A percentile compares a stretch with the other conserved stretches of the same genome.
phyloP scores from a whole-genome alignment of 2,888 invertebrate species.

The Agrochola lota region DNA sequence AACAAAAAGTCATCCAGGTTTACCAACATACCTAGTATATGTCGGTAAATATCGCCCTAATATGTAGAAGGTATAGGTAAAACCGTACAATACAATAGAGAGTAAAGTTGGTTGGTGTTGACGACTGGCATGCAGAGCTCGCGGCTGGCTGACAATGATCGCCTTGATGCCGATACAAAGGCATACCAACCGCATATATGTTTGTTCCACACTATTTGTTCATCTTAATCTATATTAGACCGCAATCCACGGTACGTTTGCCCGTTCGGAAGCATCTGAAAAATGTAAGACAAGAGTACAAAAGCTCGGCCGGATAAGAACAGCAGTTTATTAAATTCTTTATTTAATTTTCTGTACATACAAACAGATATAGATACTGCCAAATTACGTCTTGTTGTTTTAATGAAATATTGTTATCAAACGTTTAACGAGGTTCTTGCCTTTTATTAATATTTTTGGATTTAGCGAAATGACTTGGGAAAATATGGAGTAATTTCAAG shows the following conservation, averaged over 20 bases:
- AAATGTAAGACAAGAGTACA: conserved; percentile 43
- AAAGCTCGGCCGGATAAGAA: conserved; percentile 28
- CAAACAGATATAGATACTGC: conserved; percentile 11
- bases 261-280: conserved; percentile 38
- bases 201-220: conserved; percentile 68
- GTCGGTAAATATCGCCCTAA: neutral
- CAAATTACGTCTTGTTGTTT: conserved; percentile 21
- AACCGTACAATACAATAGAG: conserved; percentile 17
- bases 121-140: conserved; percentile 65
- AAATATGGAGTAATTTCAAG: neutral
- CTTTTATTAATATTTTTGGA: neutral
- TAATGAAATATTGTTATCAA: conserved; percentile 33
- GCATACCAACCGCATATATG: conserved; percentile 67
- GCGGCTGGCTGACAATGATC: conserved; percentile 63
- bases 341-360: conserved; percentile 29
- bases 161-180: conserved; percentile 70
- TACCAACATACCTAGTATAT: neutral
- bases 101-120: conserved; percentile 39
- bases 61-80: neutral
- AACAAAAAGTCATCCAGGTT: neutral
- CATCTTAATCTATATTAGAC: conserved; percentile 65
- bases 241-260: conserved; percentile 34
- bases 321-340: conserved; percentile 48
- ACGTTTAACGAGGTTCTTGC: neutral
- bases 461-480: neutral